Evolutionary conservation across 2,888 invertebrate genomes (phyloP), one percentile per base, ranked within the genome.

Genomic region (Calephelis perditalis): DNA sequence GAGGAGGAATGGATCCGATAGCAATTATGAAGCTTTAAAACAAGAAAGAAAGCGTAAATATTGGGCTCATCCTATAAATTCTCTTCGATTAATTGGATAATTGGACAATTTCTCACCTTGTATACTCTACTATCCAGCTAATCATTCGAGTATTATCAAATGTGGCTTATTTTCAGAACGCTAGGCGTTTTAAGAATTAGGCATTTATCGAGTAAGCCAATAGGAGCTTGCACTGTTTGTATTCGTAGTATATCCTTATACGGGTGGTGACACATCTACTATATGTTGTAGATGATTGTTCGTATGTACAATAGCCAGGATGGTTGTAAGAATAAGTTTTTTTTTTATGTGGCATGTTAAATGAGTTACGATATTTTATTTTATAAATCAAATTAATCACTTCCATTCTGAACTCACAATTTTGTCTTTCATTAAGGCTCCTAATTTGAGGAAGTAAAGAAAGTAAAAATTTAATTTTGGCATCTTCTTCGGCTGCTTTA

Each of bases 351-450:
- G 26, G 26, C 26, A 26, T 45, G 45, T 45, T 45, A 45, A 45
- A 45, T 45, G 9, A 45, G 45, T 45, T 45, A 45, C 45, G 45
- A 45, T 45, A 45, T 45, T 45, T 45, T 1, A 45, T 66, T 67
- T 64, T 66, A 62, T 64, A 64, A 64, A 67, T 64, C 63, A 66
- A 63, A 67, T 63, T 67, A 62, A 64, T 65, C 61, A 64, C 63
- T 67, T 66, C 64, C 5, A 67, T 65, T 68, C 65, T 68, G 63
- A 68, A 68, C 60, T 68, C 65, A 65, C 63, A 63, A 65, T 65
- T 68, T 63, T 67, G 63, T 63, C 63, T 67, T 63, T 65, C 67
- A 62, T 64, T 62, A 55, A 58, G 55, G 57, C 58, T 58, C 56
- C 59, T 56, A 62, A 56, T 55, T 64, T 61, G 59, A 59, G 59